Percentiles rank a stretch among this genome's conserved stretches.
Evolutionary conservation across 2,797 vertebrate species (phyloP).

Genomic region (Coreius guichenoti): DNA sequence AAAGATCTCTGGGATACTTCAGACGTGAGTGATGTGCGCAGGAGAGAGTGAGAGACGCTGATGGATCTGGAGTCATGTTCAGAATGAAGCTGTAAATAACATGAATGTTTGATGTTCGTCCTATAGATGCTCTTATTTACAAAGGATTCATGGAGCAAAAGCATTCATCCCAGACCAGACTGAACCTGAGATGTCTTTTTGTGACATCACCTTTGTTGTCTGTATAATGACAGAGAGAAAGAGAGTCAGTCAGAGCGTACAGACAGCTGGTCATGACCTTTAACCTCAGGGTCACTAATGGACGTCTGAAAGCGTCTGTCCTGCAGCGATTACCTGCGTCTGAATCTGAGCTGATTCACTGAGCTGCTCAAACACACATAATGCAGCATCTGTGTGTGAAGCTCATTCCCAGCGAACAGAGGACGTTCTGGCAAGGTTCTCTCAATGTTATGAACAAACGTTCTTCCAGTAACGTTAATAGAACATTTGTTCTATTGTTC

Average conservation of each 20-base stretch:
- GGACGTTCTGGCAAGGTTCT: no score
- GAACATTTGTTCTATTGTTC: no score
- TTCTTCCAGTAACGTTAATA: neutral
- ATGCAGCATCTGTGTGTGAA: neutral
- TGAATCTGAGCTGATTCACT: neutral
- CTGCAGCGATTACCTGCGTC: neutral
- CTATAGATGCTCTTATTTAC: neutral
- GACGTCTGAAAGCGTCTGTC: conserved; percentile 31
- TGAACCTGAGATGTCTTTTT: neutral
- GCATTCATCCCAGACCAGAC: neutral
- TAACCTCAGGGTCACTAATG: conserved; percentile 43
- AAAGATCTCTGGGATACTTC: conserved; percentile 72
- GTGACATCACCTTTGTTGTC: neutral
- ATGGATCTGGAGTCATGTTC: conserved; percentile 26
- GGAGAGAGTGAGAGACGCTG: conserved; percentile 56
- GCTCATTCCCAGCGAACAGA: neutral
- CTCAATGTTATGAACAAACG: neutral
- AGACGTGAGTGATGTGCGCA: conserved; percentile 66
- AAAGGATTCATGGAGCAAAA: neutral
- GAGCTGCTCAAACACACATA: neutral
- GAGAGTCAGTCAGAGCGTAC: conserved; percentile 54
- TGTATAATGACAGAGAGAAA: conserved; percentile 4
- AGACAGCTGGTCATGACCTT: conserved; percentile 40
- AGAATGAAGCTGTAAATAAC: conserved; percentile 1
- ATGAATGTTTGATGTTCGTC: neutral